Base-by-base conservation (phyloP, 2,888 invertebrate species). In the Noctua fimbriata region DNA sequence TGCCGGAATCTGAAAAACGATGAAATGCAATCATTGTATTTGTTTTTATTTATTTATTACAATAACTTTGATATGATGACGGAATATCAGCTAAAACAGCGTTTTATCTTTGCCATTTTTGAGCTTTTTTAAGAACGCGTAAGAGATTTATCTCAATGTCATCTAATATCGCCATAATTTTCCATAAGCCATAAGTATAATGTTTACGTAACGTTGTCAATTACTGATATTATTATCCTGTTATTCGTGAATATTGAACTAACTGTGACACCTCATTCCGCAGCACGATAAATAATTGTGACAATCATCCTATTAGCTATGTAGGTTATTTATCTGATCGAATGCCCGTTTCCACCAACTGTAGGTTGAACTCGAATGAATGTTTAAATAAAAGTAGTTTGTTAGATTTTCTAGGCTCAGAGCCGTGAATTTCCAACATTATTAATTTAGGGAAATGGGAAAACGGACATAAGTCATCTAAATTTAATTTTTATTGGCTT, bases 1-100 rank as follows among this genome's bases (percentile, higher is more conserved):
- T 94, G 90, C 24, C 91, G 92, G 79, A 96, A 96, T 74, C 97
- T 97, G 92, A 36, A 95, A 95, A 36, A 72, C 16, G 65, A n/a
- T 21, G n/a, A 65, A 70, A n/a, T 16, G n/a, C 41, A 44, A 67
- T 67, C 3, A 21, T n/a, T 60, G 32, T 3, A 12, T 0, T 28
- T 55, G 21, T 32, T 58, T 44, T 2, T 9, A 4, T 36, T 55
- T 36, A 24, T 49, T 3, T 18, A 44, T 63, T 12, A 1, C n/a
- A 24, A 49, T 60, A 41, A 32, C 55, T 47, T 44, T 55, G 12
- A 9, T 24, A 28, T 5, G 3, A 10, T 5, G 21, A 28, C 21
- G 12, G 7, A 49, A 79, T 44, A 12, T 52, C 4, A 28, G 28
- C n/a, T n/a, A 52, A 32, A 32, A 52, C 55, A n/a, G 21, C 14